Evolutionary conservation across 2,113 vertebrate genomes (phyloP), one percentile per base, ranked within the genome.

Genomic region (Saccopteryx leptura): DNA sequence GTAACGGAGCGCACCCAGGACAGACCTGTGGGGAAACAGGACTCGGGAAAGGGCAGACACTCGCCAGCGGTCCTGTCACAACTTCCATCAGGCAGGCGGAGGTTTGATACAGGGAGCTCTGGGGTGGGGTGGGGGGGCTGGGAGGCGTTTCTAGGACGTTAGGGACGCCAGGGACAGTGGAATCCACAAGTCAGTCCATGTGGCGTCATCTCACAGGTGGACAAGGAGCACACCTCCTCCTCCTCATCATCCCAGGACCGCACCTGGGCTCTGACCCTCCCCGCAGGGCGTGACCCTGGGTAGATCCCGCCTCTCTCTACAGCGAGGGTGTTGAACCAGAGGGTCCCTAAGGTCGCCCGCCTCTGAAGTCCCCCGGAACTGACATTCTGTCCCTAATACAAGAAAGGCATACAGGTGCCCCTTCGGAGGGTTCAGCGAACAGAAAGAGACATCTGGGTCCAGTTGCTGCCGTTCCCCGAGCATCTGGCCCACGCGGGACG

Each of bases 71-170:
- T 33, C 63, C 63, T 31, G 31, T 66, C 24, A 19, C 58, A 33
- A 1, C 9, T 17, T 13, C 52, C 5, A 1, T n/a, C 10, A 33
- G 11, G 28, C 28, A 81, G 1, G 7, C 2, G 4, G 24, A 63
- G 15, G 9, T 28, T 66, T 23, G 4, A 15, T 24, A 11, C 9
- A 6, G 13, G 28, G 23, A 78, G 33, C 3, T 19, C 14, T 7
- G 31, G 52, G 0, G 2, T 7, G 7, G 3, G 21, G 61, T 65
- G 61, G 24, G 24, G 39, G 39, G 11, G 0, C 50, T 66, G 31
- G 48, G 24, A 6, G 78, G n/a, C 39, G 7, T 71, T 23, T 68
- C 81, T 8, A n/a, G 17, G 9, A 5, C 6, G 31, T 0, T 19
- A 39, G n/a, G n/a, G 26, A 10, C 58, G 2, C 31, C 28, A 19